Conservation (phyloP, 2,797 vertebrate genomes). For the Tinamus major region DNA sequence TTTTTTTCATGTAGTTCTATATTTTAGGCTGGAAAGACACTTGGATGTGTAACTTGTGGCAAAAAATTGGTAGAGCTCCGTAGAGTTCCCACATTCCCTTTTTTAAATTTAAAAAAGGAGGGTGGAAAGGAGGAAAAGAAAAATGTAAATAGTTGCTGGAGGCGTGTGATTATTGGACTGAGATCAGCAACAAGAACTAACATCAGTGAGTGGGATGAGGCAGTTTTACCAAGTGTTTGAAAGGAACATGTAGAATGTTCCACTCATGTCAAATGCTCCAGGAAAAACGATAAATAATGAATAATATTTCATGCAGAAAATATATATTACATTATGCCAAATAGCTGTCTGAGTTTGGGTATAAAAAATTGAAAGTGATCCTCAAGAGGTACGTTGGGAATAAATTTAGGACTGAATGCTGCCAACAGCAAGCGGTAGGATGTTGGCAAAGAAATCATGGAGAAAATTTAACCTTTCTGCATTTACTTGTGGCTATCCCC, state of each 20-base stretch:
- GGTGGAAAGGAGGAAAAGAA: conserved; percentile 53
- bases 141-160: conserved; percentile 72
- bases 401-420: conserved; percentile 59
- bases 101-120: conserved; percentile 4
- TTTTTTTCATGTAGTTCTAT: neutral
- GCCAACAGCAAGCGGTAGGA: conserved; percentile 46
- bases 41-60: neutral
- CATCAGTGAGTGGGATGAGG: conserved; percentile 73
- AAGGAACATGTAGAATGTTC: conserved; percentile 69
- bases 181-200: conserved; percentile 73
- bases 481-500: conserved; percentile 27
- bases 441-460: conserved; percentile 47
- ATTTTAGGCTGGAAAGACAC: neutral
- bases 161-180: conserved; percentile 71
- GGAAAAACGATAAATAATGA: conserved; percentile 68
- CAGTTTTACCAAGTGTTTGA: conserved; percentile 62
- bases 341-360: conserved; percentile 44
- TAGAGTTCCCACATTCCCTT: conserved; percentile 39
- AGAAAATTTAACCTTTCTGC: conserved; percentile 62
- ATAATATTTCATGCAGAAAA: conserved; percentile 64
- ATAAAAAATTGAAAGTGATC: conserved; percentile 40
- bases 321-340: conserved; percentile 51
- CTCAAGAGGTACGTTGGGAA: conserved; percentile 11
- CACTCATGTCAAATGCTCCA: conserved; percentile 63
- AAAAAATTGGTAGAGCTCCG: neutral